Conservation (phyloP, 2,113 vertebrate species). For the Mugil cephalus region DNA sequence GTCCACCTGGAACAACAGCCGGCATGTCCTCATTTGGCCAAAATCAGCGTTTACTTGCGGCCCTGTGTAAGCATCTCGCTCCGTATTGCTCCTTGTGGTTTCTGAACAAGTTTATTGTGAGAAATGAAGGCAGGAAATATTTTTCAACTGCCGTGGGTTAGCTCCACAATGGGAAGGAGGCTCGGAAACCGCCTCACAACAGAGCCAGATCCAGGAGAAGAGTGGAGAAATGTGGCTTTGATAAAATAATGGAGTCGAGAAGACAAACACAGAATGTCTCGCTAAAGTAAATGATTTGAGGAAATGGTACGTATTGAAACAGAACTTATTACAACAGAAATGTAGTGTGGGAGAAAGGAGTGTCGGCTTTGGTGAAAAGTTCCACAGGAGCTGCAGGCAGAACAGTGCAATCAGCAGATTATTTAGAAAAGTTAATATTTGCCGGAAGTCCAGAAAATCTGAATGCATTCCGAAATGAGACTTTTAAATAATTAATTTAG, state of each 20-base stretch:
- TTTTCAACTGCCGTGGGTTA: conserved; percentile 72
- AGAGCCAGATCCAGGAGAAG: conserved; percentile 33
- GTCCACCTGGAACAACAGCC: conserved; percentile 77
- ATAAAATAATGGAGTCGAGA: conserved; percentile 46
- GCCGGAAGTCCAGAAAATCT: conserved; percentile 24
- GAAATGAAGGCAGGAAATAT: conserved; percentile 80
- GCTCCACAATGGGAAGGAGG: conserved; percentile 48
- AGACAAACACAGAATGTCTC: conserved; percentile 30
- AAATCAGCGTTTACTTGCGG: conserved; percentile 66
- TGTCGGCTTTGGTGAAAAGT: conserved; percentile 24
- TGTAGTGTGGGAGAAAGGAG: conserved; percentile 23
- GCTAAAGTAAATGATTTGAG: conserved; percentile 43
- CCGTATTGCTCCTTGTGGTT: conserved; percentile 68
- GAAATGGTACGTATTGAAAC: conserved; percentile 66
- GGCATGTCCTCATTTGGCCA: conserved; percentile 68
- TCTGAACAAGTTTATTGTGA: conserved; percentile 73
- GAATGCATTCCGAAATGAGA: conserved; percentile 4
- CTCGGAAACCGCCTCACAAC: conserved; percentile 40
- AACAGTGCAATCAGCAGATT: background rate
- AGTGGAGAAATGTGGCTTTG: conserved; percentile 54
- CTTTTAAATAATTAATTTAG: conserved; percentile 44
- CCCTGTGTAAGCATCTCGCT: conserved; percentile 57
- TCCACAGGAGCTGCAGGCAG: background rate
- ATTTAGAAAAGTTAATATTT: conserved; percentile 10
- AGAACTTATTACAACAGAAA: conserved; percentile 44